Base-by-base conservation (phyloP, 1,140 invertebrate species). In the Camponotus floridanus region DNA sequence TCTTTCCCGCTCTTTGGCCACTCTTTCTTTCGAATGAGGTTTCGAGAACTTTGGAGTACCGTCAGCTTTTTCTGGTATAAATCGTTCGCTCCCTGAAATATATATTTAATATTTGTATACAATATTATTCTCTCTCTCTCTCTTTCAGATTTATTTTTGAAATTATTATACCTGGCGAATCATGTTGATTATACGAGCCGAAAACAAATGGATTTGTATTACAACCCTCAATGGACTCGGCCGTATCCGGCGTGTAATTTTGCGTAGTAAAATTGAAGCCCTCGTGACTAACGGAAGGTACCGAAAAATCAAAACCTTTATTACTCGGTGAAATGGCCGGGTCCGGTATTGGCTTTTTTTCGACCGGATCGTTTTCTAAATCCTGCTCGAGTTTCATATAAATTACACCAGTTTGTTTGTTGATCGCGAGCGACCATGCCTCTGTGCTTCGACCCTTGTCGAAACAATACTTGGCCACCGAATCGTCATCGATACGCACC, bases 341-440 rank as follows among this genome's bases (percentile, higher is more conserved):
- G 6, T 94, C 93, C 15, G 81, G 55, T 62, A 79, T 33, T 7
- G 85, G 8, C 62, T 94, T 94, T 76, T 92, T 94, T 39, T 94
- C 93, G 1, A 79, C 48, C n/a, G 90, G 67, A 67, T 94, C 93
- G 65, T 92, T 93, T n/a, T 95, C 93, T 11, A 94, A 73, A 15
- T 96, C 95, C 3, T 93, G 92, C 80, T 96, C 96, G 55, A 96
- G 95, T 88, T 97, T 96, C 89, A 98, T 96, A 92, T 98, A 98
- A 2, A 96, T 95, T n/a, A 96, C 95, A 86, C 97, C 97, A n/a
- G 76, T 80, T 74, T 96, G 96, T 74, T 96, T 96, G 64, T 96
- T 97, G 33, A 96, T 95, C 0, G 97, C 97, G 26, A 98, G 94
- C 5, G 97, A 97, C 98, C 98, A 98, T 4, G 97, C 97, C 76